These are phyloP conservation scores for Aptenodytes forsteri DNA, from an alignment of 2,113 vertebrate genomes.

Conservation along the genomic window DNA sequence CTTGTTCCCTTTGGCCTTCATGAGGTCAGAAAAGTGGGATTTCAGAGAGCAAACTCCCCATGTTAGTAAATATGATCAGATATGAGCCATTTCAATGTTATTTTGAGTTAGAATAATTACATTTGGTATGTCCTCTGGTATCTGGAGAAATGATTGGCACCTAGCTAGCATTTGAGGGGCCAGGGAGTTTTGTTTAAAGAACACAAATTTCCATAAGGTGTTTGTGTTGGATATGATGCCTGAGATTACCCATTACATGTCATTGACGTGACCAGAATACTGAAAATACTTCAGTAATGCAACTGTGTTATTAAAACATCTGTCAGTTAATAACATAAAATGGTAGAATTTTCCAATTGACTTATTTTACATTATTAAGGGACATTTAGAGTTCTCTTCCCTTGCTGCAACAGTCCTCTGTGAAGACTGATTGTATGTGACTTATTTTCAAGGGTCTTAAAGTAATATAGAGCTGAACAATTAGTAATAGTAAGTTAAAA, in stretches of 20 bases:
- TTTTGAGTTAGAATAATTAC: not conserved
- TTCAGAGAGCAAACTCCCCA: not conserved
- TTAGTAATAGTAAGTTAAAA: not conserved
- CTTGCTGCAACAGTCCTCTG: not conserved
- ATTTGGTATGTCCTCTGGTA: not conserved
- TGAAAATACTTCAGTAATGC: not conserved
- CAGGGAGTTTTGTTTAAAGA: not conserved
- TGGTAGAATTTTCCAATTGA: not conserved
- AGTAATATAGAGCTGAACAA: not conserved
- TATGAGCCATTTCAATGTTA: not conserved
- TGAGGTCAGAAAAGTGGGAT: not conserved
- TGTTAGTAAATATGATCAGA: not conserved
- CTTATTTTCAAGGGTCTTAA: not conserved
- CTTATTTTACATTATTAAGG: not conserved
- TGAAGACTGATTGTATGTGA: not conserved
- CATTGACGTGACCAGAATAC: not conserved
- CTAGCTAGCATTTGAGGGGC: not conserved
- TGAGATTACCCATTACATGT: not conserved
- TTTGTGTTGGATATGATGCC: not conserved
- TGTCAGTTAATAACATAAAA: not conserved
- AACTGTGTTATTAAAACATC: not conserved
- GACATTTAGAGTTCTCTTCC: not conserved
- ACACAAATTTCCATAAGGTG: not conserved
- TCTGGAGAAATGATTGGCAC: not conserved
- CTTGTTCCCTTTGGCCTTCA: not conserved